Conservation (phyloP, 2,888 invertebrate species). For the Erebia aethiops region DNA sequence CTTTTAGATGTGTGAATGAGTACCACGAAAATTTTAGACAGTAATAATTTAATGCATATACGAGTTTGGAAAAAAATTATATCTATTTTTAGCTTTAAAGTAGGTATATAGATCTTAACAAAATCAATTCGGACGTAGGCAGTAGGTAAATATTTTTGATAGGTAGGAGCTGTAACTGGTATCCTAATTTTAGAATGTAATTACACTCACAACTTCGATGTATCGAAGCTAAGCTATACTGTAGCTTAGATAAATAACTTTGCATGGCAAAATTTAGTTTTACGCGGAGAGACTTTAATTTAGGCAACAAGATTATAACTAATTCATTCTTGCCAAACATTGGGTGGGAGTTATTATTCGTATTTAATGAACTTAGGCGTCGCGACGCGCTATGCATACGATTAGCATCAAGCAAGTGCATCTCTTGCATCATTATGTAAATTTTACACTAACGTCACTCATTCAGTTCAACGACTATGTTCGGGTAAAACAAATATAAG, state of each 20-base stretch:
- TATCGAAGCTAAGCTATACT: too few relatives aligned
- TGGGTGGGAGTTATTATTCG: slow-evolving; percentile 42
- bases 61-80: too few relatives aligned
- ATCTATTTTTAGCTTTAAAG: too few relatives aligned
- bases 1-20: too few relatives aligned
- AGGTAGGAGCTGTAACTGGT: background rate
- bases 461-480: slow-evolving; percentile 54
- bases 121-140: background rate
- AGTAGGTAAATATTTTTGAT: too few relatives aligned
- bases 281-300: slow-evolving; percentile 28
- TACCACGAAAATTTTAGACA: too few relatives aligned
- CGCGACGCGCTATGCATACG: slow-evolving; percentile 60
- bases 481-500: slow-evolving; percentile 37
- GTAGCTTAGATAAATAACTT: slow-evolving; percentile 25
- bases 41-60: too few relatives aligned
- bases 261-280: slow-evolving; percentile 24
- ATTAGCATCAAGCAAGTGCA: slow-evolving; percentile 61
- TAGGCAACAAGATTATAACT: slow-evolving; percentile 38
- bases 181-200: slow-evolving; percentile 13
- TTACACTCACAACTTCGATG: slow-evolving; percentile 19
- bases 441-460: slow-evolving; percentile 58
- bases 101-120: background rate
- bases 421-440: slow-evolving; percentile 70
- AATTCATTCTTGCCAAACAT: slow-evolving; percentile 40
- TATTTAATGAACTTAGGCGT: slow-evolving; percentile 57